Base-by-base conservation (phyloP, 2,113 vertebrate genomes). In the Chrysochloris asiatica region DNA sequence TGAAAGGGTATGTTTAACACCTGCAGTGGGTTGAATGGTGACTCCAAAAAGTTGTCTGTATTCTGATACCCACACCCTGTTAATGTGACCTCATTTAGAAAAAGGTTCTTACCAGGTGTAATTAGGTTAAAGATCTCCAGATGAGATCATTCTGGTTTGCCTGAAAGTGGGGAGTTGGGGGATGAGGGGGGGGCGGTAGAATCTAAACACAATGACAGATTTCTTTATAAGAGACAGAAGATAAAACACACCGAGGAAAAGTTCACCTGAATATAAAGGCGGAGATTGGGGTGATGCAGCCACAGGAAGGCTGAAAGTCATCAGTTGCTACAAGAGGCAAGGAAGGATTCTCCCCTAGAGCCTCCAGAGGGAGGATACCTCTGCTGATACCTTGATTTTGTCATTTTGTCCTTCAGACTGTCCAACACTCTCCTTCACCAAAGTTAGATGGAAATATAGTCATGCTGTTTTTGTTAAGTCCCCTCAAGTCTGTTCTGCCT, bases 51-150 rank as follows among this genome's bases (percentile, higher is more conserved):
- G 77, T 47, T 21, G 4, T 45, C 50, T 38, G 28, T 14, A 4
- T 80, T 92, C 76, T 86, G 54, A 88, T 30, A 45, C 33, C 69
- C 17, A 26, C 47, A 72, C 4, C 14, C 13, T 79, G 47, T 91
- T 41, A 92, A 65, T 59, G 19, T 59, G 63, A 71, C n/a, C 65
- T 88, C 79, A 78, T 90, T 56, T 56, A 22, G 2, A 56, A 56
- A 22, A 5, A 56, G 54, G 54, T 16, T 16, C 54, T 56, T 56
- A 47, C n/a, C 10, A 82, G 75, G 52, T 77, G 4, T 72, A 84
- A 85, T 82, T 83, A 77, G 81, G 48, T 90, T 73, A 80, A 84
- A 24, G 50, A 13, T 85, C 59, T 88, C 85, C 36, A 73, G 73
- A 69, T 63, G 69, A n/a, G n/a, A n/a, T n/a, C n/a, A n/a, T n/a